Conservation (phyloP, 2,888 invertebrate genomes). For the Andrena minutula region DNA sequence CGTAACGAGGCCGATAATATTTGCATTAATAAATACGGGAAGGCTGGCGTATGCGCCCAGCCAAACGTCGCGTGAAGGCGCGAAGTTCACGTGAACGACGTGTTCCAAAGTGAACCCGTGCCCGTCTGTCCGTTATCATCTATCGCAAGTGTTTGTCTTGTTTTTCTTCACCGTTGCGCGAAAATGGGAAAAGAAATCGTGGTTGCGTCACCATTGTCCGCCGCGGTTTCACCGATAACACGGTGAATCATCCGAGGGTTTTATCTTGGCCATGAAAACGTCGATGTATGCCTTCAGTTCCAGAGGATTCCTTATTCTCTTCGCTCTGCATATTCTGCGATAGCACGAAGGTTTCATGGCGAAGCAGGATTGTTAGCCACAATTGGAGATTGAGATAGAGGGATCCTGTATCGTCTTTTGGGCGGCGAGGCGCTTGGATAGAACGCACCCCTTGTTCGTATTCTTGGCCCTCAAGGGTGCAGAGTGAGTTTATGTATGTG, state of each 20-base stretch:
- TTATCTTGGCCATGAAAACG: conserved; percentile 27
- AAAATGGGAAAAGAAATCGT: conserved; percentile 12
- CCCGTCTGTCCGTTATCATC: conserved; percentile 5
- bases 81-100: conserved; percentile 18
- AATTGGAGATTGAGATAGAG: too few species aligned
- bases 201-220: conserved; percentile 32
- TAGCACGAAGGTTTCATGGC: not conserved
- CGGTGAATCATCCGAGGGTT: conserved; percentile 15
- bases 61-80: conserved; percentile 25
- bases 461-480: not conserved
- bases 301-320: not conserved
- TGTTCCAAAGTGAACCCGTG: not conserved
- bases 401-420: too few species aligned
- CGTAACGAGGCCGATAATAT: conserved; percentile 26
- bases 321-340: not conserved
- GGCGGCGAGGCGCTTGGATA: not conserved
- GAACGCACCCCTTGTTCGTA: conserved; percentile 13
- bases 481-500: not conserved
- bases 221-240: conserved; percentile 1
- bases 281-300: not conserved
- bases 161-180: conserved; percentile 5
- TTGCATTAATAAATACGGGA: conserved; percentile 18
- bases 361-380: not conserved
- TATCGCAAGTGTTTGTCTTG: conserved; percentile 1
- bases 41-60: not conserved